Conservation (phyloP, 2,797 vertebrate genomes). For the Sandelia bainsii region DNA sequence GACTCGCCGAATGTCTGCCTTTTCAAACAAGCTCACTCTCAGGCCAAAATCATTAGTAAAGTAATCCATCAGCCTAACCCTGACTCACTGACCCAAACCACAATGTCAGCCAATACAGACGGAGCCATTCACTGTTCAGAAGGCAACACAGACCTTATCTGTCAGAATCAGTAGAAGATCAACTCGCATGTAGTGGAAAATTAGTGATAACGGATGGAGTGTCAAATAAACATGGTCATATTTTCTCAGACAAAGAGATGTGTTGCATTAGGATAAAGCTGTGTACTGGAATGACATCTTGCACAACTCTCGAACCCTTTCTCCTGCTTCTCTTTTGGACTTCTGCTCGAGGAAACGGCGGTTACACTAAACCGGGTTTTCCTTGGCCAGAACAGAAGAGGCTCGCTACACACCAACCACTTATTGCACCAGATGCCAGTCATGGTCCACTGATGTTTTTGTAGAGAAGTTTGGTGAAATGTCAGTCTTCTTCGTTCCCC, state of each 20-base stretch:
- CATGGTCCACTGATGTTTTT: constrained; percentile 74
- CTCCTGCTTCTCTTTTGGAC: constrained; percentile 49
- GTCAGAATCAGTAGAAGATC: constrained; percentile 46
- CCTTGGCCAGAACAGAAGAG: constrained; percentile 77
- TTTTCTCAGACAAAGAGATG: constrained; percentile 30
- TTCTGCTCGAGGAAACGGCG: constrained; percentile 66
- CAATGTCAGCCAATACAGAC: constrained; percentile 75
- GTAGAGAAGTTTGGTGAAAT: constrained; percentile 72
- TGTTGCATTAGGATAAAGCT: constrained; percentile 4
- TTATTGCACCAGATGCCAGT: constrained; percentile 77
- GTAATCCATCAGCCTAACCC: constrained; percentile 80
- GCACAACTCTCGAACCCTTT: constrained; percentile 40
- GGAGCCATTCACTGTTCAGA: constrained; percentile 64
- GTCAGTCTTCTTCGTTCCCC: constrained; percentile 68
- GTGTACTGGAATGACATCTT: constrained; percentile 45
- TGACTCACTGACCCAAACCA: constrained; percentile 78
- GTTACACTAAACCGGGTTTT: constrained; percentile 80
- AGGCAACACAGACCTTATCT: constrained; percentile 62
- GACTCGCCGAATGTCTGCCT: constrained; percentile 66
- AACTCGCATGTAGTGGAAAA: constrained; percentile 37
- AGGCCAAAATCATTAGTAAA: constrained; percentile 85
- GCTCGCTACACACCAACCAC: constrained; percentile 65
- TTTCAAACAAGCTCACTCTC: constrained; percentile 79
- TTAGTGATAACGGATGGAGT: constrained; percentile 39
- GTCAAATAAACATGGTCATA: constrained; percentile 25